Conservation (phyloP, 2,888 invertebrate species). For the Phortica magna region DNA sequence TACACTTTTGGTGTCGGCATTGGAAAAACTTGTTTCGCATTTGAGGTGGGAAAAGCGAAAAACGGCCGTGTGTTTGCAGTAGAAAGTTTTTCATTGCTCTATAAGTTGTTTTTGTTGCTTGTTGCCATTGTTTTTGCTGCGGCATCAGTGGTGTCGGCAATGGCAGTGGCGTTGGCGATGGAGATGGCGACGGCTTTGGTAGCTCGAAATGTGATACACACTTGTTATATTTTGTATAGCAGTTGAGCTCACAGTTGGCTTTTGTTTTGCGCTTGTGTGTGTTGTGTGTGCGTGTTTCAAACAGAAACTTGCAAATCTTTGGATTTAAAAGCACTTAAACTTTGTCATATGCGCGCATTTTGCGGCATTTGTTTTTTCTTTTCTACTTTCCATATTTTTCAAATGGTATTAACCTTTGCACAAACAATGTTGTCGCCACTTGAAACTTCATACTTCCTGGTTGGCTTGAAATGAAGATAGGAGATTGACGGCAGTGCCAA, state of each 20-base stretch:
- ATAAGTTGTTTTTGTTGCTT: slow-evolving; percentile 55
- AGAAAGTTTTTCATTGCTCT: slow-evolving; percentile 37
- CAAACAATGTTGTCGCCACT: neutral
- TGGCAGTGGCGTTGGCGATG: neutral
- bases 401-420: neutral
- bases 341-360: slow-evolving; percentile 65
- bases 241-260: slow-evolving; percentile 41
- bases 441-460: neutral
- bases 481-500: too few relatives aligned
- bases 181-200: neutral
- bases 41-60: slow-evolving; percentile 41
- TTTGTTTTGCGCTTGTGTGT: slow-evolving; percentile 42
- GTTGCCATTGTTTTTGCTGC: slow-evolving; percentile 66
- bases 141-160: slow-evolving; percentile 20
- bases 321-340: slow-evolving; percentile 77
- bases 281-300: slow-evolving; percentile 42
- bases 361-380: neutral
- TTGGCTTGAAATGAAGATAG: too few relatives aligned
- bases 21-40: slow-evolving; percentile 45
- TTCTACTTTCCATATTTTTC: slow-evolving; percentile 41
- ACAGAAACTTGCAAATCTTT: slow-evolving; percentile 71
- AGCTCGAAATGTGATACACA: slow-evolving; percentile 32
- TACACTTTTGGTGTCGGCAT: slow-evolving; percentile 51
- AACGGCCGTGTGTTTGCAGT: neutral
- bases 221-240: slow-evolving; percentile 1